These are phyloP conservation scores for Heliconius ismenius DNA, from an alignment of 2,888 invertebrate genomes.

Conservation along the genomic window DNA sequence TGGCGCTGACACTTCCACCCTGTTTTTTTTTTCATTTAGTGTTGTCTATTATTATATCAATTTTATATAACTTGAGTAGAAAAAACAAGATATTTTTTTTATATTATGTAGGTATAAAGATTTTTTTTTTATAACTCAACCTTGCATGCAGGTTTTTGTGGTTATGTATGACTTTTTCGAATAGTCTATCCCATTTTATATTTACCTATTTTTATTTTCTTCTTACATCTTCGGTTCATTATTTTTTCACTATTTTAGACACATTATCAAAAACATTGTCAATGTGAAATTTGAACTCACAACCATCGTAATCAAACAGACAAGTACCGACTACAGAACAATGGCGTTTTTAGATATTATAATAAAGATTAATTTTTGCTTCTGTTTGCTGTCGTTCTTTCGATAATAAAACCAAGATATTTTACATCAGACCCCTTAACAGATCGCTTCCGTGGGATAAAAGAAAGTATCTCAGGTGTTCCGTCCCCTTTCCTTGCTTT, in stretches of 20 bases:
- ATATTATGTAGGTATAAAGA: too few species aligned
- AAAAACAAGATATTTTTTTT: too few species aligned
- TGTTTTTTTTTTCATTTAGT: too few species aligned
- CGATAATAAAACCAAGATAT: conserved; percentile 35
- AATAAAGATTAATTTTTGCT: conserved; percentile 14
- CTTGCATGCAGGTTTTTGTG: too few species aligned
- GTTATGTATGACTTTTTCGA: too few species aligned
- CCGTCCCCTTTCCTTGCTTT: conserved; percentile 45
- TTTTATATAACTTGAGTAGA: too few species aligned
- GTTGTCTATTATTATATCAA: too few species aligned
- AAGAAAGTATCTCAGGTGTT: conserved; percentile 70
- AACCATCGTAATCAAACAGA: neutral
- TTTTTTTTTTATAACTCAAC: too few species aligned
- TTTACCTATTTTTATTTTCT: too few species aligned
- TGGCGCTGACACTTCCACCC: too few species aligned
- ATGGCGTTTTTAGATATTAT: neutral
- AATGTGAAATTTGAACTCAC: neutral
- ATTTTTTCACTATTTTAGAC: neutral
- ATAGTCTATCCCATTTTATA: too few species aligned
- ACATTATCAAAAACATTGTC: neutral
- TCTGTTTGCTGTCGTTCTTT: conserved; percentile 18
- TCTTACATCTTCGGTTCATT: neutral
- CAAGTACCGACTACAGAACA: neutral
- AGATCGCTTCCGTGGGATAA: conserved; percentile 69
- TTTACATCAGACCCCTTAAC: conserved; percentile 44